These are phyloP conservation scores for Ypsolopha scabrella DNA, from an alignment of 2,888 invertebrate genomes.

Conservation along the genomic window DNA sequence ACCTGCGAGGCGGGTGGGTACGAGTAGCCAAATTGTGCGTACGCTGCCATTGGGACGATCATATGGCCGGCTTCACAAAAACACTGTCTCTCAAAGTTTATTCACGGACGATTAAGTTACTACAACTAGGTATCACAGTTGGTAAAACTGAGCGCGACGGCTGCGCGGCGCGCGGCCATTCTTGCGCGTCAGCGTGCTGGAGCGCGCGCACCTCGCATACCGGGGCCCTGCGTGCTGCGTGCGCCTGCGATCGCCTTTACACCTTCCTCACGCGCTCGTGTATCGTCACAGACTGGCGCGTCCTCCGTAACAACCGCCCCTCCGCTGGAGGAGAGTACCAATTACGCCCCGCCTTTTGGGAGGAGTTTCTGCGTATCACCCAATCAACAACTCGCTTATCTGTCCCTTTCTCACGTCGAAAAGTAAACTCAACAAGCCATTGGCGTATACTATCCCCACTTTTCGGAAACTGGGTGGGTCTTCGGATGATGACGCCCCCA, in stretches of 20 bases:
- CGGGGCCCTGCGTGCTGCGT: conserved; percentile 25
- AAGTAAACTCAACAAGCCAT: conserved; percentile 24
- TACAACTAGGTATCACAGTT: conserved; percentile 56
- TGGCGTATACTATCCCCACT: conserved; percentile 46
- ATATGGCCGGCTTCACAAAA: conserved; percentile 67
- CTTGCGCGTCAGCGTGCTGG: conserved; percentile 54
- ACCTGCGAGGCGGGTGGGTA: conserved; percentile 95
- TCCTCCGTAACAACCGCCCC: conserved; percentile 57
- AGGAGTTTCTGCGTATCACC: conserved; percentile 27
- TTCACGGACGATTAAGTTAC: conserved; percentile 50
- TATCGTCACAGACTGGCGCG: conserved; percentile 64
- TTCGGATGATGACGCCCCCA: conserved; percentile 32
- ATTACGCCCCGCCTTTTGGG: conserved; percentile 43
- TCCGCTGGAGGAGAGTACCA: conserved; percentile 61
- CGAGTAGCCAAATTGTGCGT: conserved; percentile 93
- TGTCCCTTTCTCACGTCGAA: conserved; percentile 44
- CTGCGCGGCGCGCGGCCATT: conserved; percentile 58
- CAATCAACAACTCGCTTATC: conserved; percentile 42
- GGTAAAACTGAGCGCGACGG: conserved; percentile 43
- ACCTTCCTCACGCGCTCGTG: conserved; percentile 49
- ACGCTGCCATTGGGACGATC: conserved; percentile 78
- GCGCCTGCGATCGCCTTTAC: conserved; percentile 41
- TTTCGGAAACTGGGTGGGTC: conserved; percentile 19
- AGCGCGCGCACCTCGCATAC: conserved; percentile 56
- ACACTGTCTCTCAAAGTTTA: conserved; percentile 66